A percentile compares a stretch with the other conserved stretches of the same genome.
Evolutionary conservation across 2,888 invertebrate species (phyloP).

Genomic region (Scotopteryx bipunctaria): DNA sequence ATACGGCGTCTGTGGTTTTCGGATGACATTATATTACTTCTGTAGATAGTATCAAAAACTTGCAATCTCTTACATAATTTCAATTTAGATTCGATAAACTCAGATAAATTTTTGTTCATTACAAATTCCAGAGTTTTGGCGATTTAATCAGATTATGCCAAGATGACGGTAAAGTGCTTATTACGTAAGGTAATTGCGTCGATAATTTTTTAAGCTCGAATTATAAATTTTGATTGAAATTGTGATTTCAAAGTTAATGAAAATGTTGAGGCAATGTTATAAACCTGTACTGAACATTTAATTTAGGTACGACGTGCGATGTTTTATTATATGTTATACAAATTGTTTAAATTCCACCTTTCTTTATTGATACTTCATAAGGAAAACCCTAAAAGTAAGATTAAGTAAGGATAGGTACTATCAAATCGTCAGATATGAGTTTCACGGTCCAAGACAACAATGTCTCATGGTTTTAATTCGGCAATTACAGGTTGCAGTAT

Average conservation of each 20-base stretch:
- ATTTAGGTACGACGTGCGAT: too few relatives aligned
- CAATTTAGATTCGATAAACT: conserved; percentile 43
- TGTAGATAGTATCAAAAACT: conserved; percentile 21
- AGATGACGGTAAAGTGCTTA: conserved; percentile 22
- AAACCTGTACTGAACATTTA: too few relatives aligned
- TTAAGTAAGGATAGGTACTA: too few relatives aligned
- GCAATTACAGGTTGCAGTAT: conserved; percentile 18
- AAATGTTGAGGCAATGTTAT: too few relatives aligned
- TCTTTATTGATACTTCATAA: too few relatives aligned
- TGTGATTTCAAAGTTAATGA: too few relatives aligned
- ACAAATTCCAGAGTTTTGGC: conserved; percentile 47
- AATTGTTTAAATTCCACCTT: too few relatives aligned
- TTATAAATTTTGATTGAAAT: not conserved
- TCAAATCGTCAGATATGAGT: not conserved
- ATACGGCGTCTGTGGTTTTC: conserved; percentile 10
- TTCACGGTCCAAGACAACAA: not conserved
- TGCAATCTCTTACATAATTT: conserved; percentile 36
- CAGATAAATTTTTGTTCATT: conserved; percentile 50
- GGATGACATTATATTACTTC: conserved; percentile 17
- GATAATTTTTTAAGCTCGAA: conserved; percentile 8
- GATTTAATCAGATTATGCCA: conserved; percentile 40
- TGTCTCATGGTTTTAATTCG: conserved; percentile 6
- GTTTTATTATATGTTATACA: too few relatives aligned
- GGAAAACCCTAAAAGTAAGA: too few relatives aligned
- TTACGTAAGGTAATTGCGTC: conserved; percentile 30